phyloP scores from a whole-genome alignment of 2,888 invertebrate species.

The Drosophila aldrichi region DNA sequence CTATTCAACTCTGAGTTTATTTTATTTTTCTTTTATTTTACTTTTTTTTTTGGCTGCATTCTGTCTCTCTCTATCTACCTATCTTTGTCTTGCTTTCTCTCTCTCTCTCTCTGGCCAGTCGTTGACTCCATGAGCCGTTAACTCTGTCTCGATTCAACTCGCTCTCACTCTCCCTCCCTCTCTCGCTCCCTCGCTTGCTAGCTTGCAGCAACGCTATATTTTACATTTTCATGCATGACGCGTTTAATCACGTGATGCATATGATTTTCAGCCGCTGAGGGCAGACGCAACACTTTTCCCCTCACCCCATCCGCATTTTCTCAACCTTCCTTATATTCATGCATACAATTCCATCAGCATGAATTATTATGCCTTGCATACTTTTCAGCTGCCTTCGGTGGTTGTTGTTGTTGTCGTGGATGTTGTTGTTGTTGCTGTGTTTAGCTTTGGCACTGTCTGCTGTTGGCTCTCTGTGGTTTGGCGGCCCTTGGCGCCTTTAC shows the following conservation, averaged over 20 bases:
- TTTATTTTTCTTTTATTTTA: slow-evolving; percentile 4
- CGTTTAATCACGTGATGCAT: slow-evolving; percentile 84
- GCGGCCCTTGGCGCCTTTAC: slow-evolving; percentile 65
- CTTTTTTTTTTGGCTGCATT: slow-evolving; percentile 10
- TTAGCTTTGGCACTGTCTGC: slow-evolving; percentile 61
- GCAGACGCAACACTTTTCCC: slow-evolving; percentile 37
- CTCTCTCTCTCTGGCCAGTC: slow-evolving; percentile 39
- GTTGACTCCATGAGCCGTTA: slow-evolving; percentile 40
- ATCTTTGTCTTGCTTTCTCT: neutral
- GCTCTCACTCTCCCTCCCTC: neutral
- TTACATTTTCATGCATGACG: slow-evolving; percentile 83
- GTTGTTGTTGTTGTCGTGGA: slow-evolving; percentile 28
- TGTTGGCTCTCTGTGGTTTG: slow-evolving; percentile 51
- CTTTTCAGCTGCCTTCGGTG: slow-evolving; percentile 45
- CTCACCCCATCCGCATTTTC: slow-evolving; percentile 9
- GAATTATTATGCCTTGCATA: slow-evolving; percentile 81
- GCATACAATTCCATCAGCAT: slow-evolving; percentile 81
- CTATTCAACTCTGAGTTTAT: slow-evolving; percentile 10
- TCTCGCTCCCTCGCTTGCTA: slow-evolving; percentile 7
- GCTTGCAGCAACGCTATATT: slow-evolving; percentile 62
- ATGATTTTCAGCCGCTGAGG: slow-evolving; percentile 73
- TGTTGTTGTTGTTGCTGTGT: slow-evolving; percentile 6
- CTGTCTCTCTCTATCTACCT: slow-evolving; percentile 12
- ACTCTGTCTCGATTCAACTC: slow-evolving; percentile 1
- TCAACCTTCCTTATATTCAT: slow-evolving; percentile 42